Conservation (phyloP, 2,113 vertebrate species). For the Callospermophilus lateralis region DNA sequence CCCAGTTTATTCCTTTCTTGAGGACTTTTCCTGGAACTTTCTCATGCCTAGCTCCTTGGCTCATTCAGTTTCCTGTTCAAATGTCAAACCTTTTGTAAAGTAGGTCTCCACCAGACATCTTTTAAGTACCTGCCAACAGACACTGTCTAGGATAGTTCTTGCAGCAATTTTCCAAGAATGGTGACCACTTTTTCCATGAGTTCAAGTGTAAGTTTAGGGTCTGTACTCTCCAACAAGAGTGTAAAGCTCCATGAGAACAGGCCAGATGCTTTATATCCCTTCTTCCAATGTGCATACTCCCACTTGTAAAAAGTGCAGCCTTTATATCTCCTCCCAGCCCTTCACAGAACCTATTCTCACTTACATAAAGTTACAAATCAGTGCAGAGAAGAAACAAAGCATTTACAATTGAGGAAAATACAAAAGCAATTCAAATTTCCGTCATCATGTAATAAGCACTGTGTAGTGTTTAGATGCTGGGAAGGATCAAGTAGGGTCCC, state of each 20-base stretch:
- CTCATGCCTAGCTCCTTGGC: neutral
- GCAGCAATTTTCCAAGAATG: constrained; percentile 6
- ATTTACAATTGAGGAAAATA: constrained; percentile 19
- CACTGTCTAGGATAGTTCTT: neutral
- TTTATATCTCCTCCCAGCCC: neutral
- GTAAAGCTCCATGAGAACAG: neutral
- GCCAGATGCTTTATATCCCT: neutral
- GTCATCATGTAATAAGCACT: neutral
- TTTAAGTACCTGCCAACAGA: constrained; percentile 26
- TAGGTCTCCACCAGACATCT: neutral
- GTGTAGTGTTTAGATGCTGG: neutral
- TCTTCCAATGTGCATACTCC: neutral
- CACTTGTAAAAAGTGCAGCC: neutral
- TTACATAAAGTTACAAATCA: constrained; percentile 7
- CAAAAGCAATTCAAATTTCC: constrained; percentile 46
- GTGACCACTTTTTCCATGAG: neutral
- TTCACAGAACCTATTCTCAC: neutral
- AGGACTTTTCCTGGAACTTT: neutral
- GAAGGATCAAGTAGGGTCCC: fast-evolving
- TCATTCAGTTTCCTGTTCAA: constrained; percentile 31
- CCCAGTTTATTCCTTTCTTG: neutral
- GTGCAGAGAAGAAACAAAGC: neutral
- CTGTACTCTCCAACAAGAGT: neutral
- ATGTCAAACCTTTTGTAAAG: constrained; percentile 36
- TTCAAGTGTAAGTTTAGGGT: neutral